phyloP scores from a whole-genome alignment of 2,797 vertebrate genomes.

The Tangara arthus region DNA sequence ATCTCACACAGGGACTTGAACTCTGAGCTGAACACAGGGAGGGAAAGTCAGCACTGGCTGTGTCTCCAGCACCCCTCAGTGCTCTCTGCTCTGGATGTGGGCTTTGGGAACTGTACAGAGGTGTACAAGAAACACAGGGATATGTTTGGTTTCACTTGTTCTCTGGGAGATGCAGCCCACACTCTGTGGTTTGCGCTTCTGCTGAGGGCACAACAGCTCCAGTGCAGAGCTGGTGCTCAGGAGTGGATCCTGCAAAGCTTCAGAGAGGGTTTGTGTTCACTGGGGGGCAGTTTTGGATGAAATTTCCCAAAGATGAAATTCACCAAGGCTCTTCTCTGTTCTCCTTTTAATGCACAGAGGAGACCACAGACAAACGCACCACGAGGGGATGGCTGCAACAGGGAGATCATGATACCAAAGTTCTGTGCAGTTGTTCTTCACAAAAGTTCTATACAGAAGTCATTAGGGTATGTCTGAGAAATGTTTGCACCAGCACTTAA shows the following conservation, averaged over 20 bases:
- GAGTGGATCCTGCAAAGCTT: background rate
- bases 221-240: background rate
- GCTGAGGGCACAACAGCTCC: background rate
- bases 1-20: background rate
- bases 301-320: background rate
- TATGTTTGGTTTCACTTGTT: background rate
- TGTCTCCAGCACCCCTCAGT: background rate
- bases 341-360: rapidly evolving
- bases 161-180: background rate
- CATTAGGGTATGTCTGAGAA: background rate
- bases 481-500: background rate
- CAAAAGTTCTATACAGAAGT: background rate
- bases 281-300: background rate
- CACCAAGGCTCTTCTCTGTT: background rate
- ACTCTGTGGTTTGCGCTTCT: background rate
- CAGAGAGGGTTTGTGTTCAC: background rate
- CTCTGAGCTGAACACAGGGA: rapidly evolving
- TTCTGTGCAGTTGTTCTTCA: background rate
- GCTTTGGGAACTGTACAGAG: background rate
- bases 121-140: rapidly evolving
- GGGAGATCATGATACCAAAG: too few relatives aligned
- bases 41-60: background rate
- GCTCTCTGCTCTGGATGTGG: background rate
- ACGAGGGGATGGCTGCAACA: background rate
- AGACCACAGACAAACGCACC: background rate